These are phyloP conservation scores for Pygoscelis adeliae DNA, from an alignment of 2,113 vertebrate species.

Conservation along the genomic window DNA sequence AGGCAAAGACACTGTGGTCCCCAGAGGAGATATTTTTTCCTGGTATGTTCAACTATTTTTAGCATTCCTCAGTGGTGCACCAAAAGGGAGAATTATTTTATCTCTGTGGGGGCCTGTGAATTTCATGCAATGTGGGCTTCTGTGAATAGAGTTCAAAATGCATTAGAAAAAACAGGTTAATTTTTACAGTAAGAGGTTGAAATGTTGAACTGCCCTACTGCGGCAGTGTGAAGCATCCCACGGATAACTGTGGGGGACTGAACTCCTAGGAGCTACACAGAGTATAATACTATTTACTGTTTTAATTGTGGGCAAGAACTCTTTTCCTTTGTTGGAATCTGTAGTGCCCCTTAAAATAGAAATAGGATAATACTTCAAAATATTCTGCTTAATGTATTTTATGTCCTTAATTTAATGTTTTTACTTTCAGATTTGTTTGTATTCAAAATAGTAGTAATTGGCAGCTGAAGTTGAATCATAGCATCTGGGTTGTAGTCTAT, in stretches of 20 bases:
- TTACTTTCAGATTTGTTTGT: slow-evolving; percentile 27
- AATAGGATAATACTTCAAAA: background rate
- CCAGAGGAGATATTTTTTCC: background rate
- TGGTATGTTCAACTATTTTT: slow-evolving; percentile 28
- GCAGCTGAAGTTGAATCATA: background rate
- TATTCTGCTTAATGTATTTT: background rate
- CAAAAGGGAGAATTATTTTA: slow-evolving; percentile 41
- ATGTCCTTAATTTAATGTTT: background rate
- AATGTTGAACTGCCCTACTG: slow-evolving; percentile 22
- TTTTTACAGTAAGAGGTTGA: slow-evolving; percentile 38
- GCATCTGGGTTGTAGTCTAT: slow-evolving; percentile 22
- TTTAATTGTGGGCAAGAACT: background rate
- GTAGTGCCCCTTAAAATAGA: background rate
- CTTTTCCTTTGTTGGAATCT: background rate
- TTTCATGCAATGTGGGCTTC: slow-evolving; percentile 19
- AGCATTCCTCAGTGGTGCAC: background rate
- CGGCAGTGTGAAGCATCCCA: background rate
- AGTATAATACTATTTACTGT: background rate
- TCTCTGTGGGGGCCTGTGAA: slow-evolving; percentile 8
- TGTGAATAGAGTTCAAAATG: slow-evolving; percentile 26
- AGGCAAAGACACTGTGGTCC: background rate
- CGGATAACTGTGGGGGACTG: background rate
- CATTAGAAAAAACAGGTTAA: slow-evolving; percentile 39
- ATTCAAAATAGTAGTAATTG: slow-evolving; percentile 36
- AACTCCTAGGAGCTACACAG: background rate